These are phyloP conservation scores for Cynaeus angustus DNA, from an alignment of 2,888 invertebrate genomes.

Conservation along the genomic window DNA sequence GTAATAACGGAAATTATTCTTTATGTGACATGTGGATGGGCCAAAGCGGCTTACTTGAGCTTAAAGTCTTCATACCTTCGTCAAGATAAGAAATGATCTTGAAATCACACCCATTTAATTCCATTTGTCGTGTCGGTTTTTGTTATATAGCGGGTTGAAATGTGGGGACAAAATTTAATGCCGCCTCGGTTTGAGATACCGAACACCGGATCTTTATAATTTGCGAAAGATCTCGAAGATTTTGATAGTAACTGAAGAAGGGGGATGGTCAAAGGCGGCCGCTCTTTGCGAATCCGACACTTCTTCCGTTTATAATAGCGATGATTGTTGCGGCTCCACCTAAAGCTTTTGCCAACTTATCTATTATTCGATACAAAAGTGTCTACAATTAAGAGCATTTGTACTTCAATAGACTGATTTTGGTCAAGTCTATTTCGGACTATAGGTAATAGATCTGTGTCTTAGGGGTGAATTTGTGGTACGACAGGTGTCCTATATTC, in stretches of 20 bases:
- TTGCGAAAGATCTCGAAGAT: slow-evolving; percentile 45
- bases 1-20: slow-evolving; percentile 36
- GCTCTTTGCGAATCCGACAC: slow-evolving; percentile 51
- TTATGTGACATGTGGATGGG: slow-evolving; percentile 40
- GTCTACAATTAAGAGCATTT: slow-evolving; percentile 1
- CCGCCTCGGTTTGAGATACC: slow-evolving; percentile 46
- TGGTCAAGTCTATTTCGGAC: neutral
- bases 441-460: slow-evolving; percentile 1
- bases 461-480: slow-evolving; percentile 14
- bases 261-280: slow-evolving; percentile 51
- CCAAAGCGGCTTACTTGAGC: slow-evolving; percentile 39
- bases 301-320: slow-evolving; percentile 40
- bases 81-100: slow-evolving; percentile 37
- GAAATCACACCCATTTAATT: slow-evolving; percentile 37
- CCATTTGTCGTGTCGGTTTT: slow-evolving; percentile 37
- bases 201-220: slow-evolving; percentile 50
- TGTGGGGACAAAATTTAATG: slow-evolving; percentile 29
- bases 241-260: slow-evolving; percentile 35
- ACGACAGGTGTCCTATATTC: slow-evolving; percentile 11
- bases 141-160: slow-evolving; percentile 29
- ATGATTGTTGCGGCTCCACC: slow-evolving; percentile 24
- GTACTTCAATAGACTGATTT: neutral
- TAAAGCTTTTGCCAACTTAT: slow-evolving; percentile 4
- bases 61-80: slow-evolving; percentile 41
- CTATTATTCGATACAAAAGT: slow-evolving; percentile 2